A percentile compares a stretch with the other conserved stretches of the same genome.
Evolutionary conservation across 1,140 invertebrate species (phyloP).

Genomic region (Maconellicoccus hirsutus): DNA sequence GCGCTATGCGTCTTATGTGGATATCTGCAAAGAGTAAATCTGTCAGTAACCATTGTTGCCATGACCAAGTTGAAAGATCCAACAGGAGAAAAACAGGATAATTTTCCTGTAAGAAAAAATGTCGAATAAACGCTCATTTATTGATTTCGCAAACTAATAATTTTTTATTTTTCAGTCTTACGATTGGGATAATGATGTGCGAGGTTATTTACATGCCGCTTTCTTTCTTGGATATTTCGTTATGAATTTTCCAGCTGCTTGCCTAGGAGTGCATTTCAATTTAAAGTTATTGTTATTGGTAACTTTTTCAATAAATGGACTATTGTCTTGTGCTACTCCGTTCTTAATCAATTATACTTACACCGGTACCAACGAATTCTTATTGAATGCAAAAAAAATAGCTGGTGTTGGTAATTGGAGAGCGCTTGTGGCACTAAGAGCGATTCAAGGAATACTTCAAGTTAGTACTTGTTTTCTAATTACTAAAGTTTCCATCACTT

Average conservation of each 20-base stretch:
- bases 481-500: not conserved
- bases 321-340: conserved; percentile 40
- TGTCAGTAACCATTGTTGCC: conserved; percentile 28
- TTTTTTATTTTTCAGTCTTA: conserved; percentile 32
- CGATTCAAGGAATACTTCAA: conserved; percentile 24
- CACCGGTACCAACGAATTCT: not conserved
- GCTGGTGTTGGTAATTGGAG: conserved; percentile 21
- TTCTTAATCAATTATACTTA: conserved; percentile 40
- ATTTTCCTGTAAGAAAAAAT: not conserved
- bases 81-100: not conserved
- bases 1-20: conserved; percentile 36
- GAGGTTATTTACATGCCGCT: conserved; percentile 46
- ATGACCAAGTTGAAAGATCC: conserved; percentile 23
- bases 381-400: conserved; percentile 2
- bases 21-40: conserved; percentile 27
- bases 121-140: too few species aligned
- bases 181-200: conserved; percentile 42
- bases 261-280: conserved; percentile 48
- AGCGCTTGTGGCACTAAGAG: conserved; percentile 17
- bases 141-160: not conserved
- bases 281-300: conserved; percentile 46
- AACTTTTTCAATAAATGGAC: conserved; percentile 36
- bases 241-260: conserved; percentile 52
- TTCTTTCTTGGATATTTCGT: conserved; percentile 52
- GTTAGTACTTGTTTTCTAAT: not conserved